Conservation (phyloP, 2,113 vertebrate genomes). For the Elgaria multicarinata region DNA sequence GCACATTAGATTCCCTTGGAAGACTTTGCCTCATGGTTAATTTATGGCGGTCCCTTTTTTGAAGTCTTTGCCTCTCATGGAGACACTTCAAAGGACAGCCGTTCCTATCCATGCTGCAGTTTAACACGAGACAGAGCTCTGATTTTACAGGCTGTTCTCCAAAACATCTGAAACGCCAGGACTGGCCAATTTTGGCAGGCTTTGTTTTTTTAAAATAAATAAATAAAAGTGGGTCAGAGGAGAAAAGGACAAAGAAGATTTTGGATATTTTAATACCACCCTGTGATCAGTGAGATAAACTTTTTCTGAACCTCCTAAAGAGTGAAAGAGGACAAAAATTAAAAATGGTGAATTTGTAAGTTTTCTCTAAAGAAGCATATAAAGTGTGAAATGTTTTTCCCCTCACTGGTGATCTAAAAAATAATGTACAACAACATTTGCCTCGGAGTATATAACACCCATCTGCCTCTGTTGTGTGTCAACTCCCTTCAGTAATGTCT, state of each 20-base stretch:
- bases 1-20: slow-evolving; percentile 28
- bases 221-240: no score
- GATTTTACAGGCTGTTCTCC: background rate
- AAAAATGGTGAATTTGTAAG: slow-evolving; percentile 11
- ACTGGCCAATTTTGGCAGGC: background rate
- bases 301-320: background rate
- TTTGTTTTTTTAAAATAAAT: no score
- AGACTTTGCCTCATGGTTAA: slow-evolving; percentile 8
- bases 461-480: slow-evolving; percentile 37
- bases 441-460: slow-evolving; percentile 27
- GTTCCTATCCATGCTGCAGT: background rate
- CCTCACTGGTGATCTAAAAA: slow-evolving; percentile 59
- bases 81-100: slow-evolving; percentile 7
- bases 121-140: background rate
- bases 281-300: background rate
- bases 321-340: background rate
- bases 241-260: background rate
- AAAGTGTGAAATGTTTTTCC: slow-evolving; percentile 71
- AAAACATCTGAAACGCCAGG: background rate
- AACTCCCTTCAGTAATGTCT: slow-evolving; percentile 46
- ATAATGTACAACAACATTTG: slow-evolving; percentile 65
- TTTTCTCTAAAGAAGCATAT: slow-evolving; percentile 52
- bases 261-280: background rate
- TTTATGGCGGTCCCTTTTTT: background rate
- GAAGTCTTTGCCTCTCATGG: background rate